These are phyloP conservation scores for Mycalesis mineus DNA, from an alignment of 2,888 invertebrate genomes.

Conservation along the genomic window DNA sequence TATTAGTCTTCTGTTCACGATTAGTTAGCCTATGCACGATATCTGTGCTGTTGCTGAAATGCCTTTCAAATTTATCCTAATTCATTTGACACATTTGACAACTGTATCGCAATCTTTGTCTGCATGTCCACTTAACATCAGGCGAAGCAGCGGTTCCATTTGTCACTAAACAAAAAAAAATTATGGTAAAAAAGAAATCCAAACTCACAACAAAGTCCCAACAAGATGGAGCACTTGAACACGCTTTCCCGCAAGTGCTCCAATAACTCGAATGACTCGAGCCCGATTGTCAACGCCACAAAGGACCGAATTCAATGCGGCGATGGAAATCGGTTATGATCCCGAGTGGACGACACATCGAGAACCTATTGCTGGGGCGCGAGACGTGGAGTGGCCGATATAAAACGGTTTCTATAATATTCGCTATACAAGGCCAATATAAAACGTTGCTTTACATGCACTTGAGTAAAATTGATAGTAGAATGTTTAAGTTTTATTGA, in stretches of 20 bases:
- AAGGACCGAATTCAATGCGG: slow-evolving; percentile 5
- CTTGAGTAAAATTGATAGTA: not conserved
- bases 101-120: too few species aligned
- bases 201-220: not conserved
- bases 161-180: too few species aligned
- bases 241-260: not conserved
- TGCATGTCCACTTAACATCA: too few species aligned
- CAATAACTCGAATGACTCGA: slow-evolving; percentile 7
- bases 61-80: too few species aligned
- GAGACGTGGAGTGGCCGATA: not conserved
- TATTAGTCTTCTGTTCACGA: too few species aligned
- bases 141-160: too few species aligned
- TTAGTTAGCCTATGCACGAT: too few species aligned
- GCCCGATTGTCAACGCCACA: slow-evolving; percentile 12
- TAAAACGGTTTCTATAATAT: too few species aligned
- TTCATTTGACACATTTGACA: too few species aligned
- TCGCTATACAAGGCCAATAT: too few species aligned
- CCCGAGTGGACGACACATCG: slow-evolving; percentile 11
- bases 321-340: slow-evolving; percentile 16
- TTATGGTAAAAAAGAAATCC: not conserved
- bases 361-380: not conserved
- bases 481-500: too few species aligned
- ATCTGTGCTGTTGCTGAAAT: too few species aligned
- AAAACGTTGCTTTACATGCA: not conserved
- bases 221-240: not conserved